Evolutionary conservation across 2,888 invertebrate species (phyloP), one percentile per base, ranked within the genome.

Genomic region (Erannis defoliaria): DNA sequence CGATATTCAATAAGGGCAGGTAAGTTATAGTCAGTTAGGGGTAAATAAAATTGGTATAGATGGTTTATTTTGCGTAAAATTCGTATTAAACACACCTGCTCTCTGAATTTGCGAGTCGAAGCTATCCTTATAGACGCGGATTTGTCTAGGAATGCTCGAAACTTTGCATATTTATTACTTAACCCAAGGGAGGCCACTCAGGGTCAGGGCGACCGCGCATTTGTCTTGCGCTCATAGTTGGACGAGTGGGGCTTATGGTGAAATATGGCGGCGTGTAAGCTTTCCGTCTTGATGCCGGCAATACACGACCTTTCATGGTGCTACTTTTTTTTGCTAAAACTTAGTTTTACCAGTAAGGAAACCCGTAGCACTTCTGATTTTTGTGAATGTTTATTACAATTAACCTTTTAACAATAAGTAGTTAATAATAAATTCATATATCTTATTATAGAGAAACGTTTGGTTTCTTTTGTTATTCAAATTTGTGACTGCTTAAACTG

Each of bases 111-210:
- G 86, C 78, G 80, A 77, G 73, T 78, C 68, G 74, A 80, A 79
- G 78, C 79, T 80, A 80, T 81, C 83, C 81, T 78, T 82, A 66
- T 82, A 82, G 83, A 81, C 80, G 81, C 80, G 82, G 81, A 85
- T 86, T 86, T 83, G 83, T 87, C 85, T 85, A 80, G 82, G 84
- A 82, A 83, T 84, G 80, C 77, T 81, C 74, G 82, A 82, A 88
- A 90, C 82, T 89, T 87, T 85, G 86, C 88, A 87, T 87, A 88
- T 87, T 89, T 87, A 89, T 88, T 81, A 79, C 79, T 80, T 77
- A 87, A 86, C 84, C 84, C 76, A 66, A 70, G 66, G 68, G 71
- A 67, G 74, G 76, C 73, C 71, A 72, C 75, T 66, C 56, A 64
- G 72, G 75, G 77, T 74, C 75, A 72, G 70, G 70, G 74, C 66